These are phyloP conservation scores for Danionella cerebrum DNA, from an alignment of 2,113 vertebrate genomes.

Conservation along the genomic window DNA sequence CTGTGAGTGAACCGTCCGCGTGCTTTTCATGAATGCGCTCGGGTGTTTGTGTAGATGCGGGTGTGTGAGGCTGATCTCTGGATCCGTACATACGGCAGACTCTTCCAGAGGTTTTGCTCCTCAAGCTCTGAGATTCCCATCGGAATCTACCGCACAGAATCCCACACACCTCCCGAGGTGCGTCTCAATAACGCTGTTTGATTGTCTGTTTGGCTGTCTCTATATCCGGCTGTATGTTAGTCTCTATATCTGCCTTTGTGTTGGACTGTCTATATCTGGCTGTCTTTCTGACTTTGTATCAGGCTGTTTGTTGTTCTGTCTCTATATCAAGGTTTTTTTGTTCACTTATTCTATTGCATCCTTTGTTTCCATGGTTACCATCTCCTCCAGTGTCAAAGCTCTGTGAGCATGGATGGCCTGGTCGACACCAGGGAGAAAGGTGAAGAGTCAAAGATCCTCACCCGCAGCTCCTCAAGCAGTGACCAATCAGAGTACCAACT, in stretches of 20 bases:
- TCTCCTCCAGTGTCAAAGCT: conserved; percentile 63
- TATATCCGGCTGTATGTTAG: background rate
- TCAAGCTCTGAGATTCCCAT: conserved; percentile 90
- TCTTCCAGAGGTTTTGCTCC: conserved; percentile 92
- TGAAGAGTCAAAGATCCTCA: conserved; percentile 62
- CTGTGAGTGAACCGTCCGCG: no score
- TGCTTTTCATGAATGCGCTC: background rate
- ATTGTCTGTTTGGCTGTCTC: background rate
- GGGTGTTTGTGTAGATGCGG: conserved; percentile 69
- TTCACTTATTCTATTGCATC: background rate
- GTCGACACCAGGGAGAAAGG: conserved; percentile 79
- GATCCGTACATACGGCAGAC: conserved; percentile 87
- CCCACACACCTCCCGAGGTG: conserved; percentile 83
- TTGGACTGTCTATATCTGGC: no score
- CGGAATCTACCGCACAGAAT: conserved; percentile 86
- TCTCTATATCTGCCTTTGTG: background rate
- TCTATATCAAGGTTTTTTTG: no score
- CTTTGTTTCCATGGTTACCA: background rate
- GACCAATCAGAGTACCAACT: conserved; percentile 77
- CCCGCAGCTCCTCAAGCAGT: conserved; percentile 68
- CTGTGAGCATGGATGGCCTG: conserved; percentile 80
- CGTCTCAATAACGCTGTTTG: no score
- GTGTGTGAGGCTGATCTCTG: conserved; percentile 86
- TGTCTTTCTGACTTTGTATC: background rate
- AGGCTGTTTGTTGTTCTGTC: background rate